phyloP scores from a whole-genome alignment of 2,797 vertebrate species.

The Pipistrellus kuhlii region DNA sequence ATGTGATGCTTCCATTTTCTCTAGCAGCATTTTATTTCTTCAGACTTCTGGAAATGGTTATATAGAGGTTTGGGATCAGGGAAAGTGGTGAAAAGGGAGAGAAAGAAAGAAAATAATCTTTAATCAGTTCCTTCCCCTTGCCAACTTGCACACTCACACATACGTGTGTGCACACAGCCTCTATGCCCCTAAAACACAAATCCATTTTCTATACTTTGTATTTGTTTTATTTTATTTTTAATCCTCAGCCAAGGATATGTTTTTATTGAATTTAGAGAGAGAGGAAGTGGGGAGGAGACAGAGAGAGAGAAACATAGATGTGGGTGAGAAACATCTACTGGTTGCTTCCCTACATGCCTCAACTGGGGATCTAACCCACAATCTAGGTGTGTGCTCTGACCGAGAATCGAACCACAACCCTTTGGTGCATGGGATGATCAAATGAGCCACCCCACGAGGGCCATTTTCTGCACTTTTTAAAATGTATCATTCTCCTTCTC shows the following conservation, averaged over 20 bases:
- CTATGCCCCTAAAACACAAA: background rate
- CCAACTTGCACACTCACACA: background rate
- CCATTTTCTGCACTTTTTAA: background rate
- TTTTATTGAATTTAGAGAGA: background rate
- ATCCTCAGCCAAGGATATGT: background rate
- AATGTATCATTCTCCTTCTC: background rate
- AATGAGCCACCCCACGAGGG: background rate
- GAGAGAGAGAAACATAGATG: background rate
- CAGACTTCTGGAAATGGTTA: background rate
- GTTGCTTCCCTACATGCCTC: background rate
- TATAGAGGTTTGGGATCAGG: background rate
- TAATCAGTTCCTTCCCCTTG: background rate
- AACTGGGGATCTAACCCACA: background rate
- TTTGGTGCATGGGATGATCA: background rate
- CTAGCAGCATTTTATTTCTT: conserved; percentile 25
- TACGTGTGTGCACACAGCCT: background rate
- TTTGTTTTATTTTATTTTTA: background rate
- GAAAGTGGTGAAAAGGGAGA: background rate
- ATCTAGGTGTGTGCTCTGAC: background rate
- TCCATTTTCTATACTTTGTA: background rate
- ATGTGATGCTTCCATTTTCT: background rate
- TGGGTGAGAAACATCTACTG: background rate
- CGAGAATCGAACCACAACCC: background rate
- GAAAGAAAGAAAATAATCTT: background rate
- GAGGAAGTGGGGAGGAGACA: background rate